A percentile compares a stretch with the other conserved stretches of the same genome.
phyloP scores from a whole-genome alignment of 2,113 vertebrate genomes.

The Ictalurus punctatus region DNA sequence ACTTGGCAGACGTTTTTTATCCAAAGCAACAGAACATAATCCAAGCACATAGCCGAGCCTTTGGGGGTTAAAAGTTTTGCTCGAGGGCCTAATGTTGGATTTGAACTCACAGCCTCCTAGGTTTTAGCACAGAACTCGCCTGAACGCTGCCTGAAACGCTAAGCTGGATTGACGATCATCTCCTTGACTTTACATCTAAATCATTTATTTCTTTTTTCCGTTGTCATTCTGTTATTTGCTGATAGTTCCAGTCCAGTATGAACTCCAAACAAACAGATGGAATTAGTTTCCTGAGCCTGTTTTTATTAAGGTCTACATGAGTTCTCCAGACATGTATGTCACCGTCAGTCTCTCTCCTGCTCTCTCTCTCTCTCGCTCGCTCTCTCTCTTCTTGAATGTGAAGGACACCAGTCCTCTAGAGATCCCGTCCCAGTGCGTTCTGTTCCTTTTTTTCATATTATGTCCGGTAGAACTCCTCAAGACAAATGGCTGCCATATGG shows the following conservation, averaged over 20 bases:
- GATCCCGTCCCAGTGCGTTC: conserved; percentile 62
- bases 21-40: background rate
- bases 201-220: conserved; percentile 3
- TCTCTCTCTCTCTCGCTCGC: conserved; percentile 35
- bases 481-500: conserved; percentile 83
- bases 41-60: background rate
- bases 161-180: background rate
- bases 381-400: conserved; percentile 53
- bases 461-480: conserved; percentile 77
- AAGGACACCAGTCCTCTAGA: conserved; percentile 75
- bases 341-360: conserved; percentile 36
- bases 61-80: conserved; percentile 2
- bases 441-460: conserved; percentile 76
- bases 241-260: conserved; percentile 36
- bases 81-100: background rate
- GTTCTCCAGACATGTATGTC: conserved; percentile 53
- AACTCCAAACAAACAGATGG: conserved; percentile 54
- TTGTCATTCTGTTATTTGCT: conserved; percentile 54
- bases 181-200: conserved; percentile 7
- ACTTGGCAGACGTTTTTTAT: background rate
- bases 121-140: background rate
- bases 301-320: conserved; percentile 53
- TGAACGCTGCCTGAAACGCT: background rate
- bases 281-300: conserved; percentile 52
- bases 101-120: background rate